Base-by-base conservation (phyloP, 1,140 invertebrate species). In the Pissodes strobi region DNA sequence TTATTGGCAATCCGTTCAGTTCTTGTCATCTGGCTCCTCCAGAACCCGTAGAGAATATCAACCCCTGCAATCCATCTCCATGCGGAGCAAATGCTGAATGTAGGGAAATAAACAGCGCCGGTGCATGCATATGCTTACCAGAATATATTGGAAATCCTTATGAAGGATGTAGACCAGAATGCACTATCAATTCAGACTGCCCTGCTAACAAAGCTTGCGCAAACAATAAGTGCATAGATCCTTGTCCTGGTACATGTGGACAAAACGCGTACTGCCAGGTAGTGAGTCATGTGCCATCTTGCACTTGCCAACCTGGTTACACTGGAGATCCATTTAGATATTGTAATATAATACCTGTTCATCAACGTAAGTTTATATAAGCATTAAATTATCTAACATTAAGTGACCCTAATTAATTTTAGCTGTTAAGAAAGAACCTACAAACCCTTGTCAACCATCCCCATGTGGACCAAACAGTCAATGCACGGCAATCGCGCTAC, bases 201-300 rank as follows among this genome's bases (percentile, higher is more conserved):
- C 75, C 87, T 1, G 84, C 84, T 18, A 86, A 87, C 64, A 84
- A 86, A 71, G 86, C 88, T 10, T 93, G 91, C 72, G 85, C 89
- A 25, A 86, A 85, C 71, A 84, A 86, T 64, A 89, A 87, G 79
- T 93, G 91, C 75, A 79, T 82, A 55, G 85, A 92, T 76, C 90
- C 89, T 18, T 93, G 90, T 69, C 86, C 86, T n/a, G 88, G 87
- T 63, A 86, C 85, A 22, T 92, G 90, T 77, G 90, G 90, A 13
- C 72, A 80, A 1, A 88, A 91, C 74, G 87, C 90, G n/a, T 79
- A 86, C 51, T 91, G 90, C 71, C 83, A 86, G 77, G 89, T 90
- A 1, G 82, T 89, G 12, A 88, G 86, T 70, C 90, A 92, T 73
- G 71, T 87, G 25, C 88, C 90, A 12, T 83, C 85, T 27, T 93